Evolutionary conservation across 1,140 invertebrate genomes (phyloP).

Genomic region (Drosophila santomea): DNA sequence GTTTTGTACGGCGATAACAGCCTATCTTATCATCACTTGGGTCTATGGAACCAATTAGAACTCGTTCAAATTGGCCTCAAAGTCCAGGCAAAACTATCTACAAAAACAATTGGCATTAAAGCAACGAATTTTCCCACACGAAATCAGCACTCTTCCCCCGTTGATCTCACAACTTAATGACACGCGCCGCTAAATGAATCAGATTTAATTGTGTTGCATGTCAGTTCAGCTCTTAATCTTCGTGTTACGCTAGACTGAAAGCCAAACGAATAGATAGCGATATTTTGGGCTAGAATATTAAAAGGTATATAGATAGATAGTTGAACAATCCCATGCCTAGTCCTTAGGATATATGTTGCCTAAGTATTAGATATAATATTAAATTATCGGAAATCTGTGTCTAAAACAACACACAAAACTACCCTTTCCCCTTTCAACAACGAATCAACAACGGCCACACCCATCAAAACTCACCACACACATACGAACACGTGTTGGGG

Average conservation of each 20-base stretch:
- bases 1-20: conserved; percentile 23
- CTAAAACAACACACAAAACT: not conserved
- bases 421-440: not conserved
- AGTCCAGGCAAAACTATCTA: conserved; percentile 20
- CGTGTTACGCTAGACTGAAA: not conserved
- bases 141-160: not conserved
- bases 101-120: conserved; percentile 6
- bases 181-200: conserved; percentile 41
- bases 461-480: conserved; percentile 13
- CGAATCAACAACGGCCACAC: conserved; percentile 1
- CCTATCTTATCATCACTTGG: conserved; percentile 35
- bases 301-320: no score
- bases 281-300: not conserved
- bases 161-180: conserved; percentile 7
- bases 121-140: conserved; percentile 24
- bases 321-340: no score
- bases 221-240: not conserved
- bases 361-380: not conserved
- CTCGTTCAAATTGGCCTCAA: conserved; percentile 15
- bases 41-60: conserved; percentile 22
- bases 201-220: conserved; percentile 34
- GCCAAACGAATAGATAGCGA: not conserved
- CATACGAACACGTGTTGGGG: conserved; percentile 35
- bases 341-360: not conserved
- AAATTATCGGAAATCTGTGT: not conserved